Evolutionary conservation across 2,797 vertebrate genomes (phyloP).

Genomic region (Malurus leucopterus): DNA sequence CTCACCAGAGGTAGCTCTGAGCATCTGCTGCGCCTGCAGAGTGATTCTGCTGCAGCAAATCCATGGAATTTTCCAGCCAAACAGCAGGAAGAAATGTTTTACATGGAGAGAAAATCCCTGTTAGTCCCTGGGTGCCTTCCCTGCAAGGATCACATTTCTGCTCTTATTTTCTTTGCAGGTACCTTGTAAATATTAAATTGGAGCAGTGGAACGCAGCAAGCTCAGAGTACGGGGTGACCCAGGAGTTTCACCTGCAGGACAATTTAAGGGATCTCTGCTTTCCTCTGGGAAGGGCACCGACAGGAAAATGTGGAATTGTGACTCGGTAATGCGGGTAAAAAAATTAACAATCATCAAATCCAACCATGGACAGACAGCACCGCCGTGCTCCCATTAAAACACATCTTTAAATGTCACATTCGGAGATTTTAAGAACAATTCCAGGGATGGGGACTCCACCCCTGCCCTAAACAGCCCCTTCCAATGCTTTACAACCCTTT

Average conservation of each 20-base stretch:
- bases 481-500: background rate
- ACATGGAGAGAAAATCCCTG: background rate
- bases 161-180: background rate
- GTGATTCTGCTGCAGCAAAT: rapidly evolving
- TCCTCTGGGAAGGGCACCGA: background rate
- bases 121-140: background rate
- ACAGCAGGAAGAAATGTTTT: background rate
- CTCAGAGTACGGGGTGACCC: background rate
- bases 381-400: rapidly evolving
- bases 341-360: background rate
- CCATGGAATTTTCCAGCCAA: background rate
- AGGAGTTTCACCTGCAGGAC: background rate
- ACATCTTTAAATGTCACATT: rapidly evolving
- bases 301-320: background rate
- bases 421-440: rapidly evolving
- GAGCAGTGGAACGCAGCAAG: background rate
- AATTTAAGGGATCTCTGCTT: background rate
- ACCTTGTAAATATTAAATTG: background rate
- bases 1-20: rapidly evolving
- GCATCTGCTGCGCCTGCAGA: background rate
- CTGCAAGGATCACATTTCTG: background rate
- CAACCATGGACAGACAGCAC: rapidly evolving
- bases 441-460: background rate
- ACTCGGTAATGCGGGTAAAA: background rate
- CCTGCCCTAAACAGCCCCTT: background rate